Evolutionary conservation across 2,113 vertebrate genomes (phyloP).

Genomic region (Alouatta palliata): DNA sequence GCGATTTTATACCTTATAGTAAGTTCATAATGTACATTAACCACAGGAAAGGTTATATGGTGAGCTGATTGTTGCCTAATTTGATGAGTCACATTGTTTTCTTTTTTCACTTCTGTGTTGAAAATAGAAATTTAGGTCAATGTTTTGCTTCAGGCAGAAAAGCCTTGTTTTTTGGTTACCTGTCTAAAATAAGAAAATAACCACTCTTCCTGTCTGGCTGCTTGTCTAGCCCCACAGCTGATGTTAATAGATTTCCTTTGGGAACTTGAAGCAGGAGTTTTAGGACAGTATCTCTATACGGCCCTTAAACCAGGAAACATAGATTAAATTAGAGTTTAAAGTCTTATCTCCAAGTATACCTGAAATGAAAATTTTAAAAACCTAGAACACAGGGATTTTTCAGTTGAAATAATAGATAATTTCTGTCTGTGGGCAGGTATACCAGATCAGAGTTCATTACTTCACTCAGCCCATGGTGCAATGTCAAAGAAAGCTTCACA

Average conservation of each 20-base stretch:
- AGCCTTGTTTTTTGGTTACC: background rate
- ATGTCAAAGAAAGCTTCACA: background rate
- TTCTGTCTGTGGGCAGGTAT: too few species aligned
- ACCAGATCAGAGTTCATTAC: background rate
- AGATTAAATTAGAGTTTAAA: background rate
- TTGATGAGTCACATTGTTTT: constrained; percentile 51
- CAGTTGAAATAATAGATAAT: background rate
- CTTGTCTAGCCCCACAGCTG: background rate
- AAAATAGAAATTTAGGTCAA: constrained; percentile 70
- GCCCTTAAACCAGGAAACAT: background rate
- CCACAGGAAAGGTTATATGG: background rate
- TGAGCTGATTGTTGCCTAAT: background rate
- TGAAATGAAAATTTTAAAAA: background rate
- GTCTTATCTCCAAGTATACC: background rate
- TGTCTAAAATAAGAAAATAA: background rate
- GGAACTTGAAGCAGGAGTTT: background rate
- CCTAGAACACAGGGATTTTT: background rate
- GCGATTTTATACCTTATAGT: background rate
- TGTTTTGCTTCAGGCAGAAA: constrained; percentile 34
- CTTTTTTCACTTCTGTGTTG: constrained; percentile 45
- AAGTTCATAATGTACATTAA: background rate
- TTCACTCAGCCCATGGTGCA: background rate
- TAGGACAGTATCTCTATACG: background rate
- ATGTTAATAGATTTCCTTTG: background rate
- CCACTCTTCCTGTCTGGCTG: background rate